Conservation (phyloP, 2,797 vertebrate genomes). For the Pseudotriccus pelzelni region DNA sequence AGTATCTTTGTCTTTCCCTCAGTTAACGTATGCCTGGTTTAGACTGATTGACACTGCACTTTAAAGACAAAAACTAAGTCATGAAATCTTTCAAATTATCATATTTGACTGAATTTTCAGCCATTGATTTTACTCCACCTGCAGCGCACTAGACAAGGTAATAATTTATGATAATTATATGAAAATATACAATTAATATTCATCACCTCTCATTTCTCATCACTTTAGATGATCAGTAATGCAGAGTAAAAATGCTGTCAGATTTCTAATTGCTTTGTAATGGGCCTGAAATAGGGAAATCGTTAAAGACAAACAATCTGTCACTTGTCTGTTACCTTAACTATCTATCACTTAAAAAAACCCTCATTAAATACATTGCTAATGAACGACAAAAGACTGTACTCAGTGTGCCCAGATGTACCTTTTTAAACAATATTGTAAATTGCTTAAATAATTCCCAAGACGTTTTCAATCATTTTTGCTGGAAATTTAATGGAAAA, state of each 20-base stretch:
- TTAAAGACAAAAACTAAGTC: constrained; percentile 49
- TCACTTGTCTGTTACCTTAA: constrained; percentile 86
- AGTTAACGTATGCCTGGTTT: background rate
- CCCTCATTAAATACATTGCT: constrained; percentile 88
- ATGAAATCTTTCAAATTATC: constrained; percentile 74
- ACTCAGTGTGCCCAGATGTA: constrained; percentile 73
- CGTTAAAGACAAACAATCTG: constrained; percentile 91
- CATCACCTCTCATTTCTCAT: constrained; percentile 86
- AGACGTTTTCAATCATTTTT: constrained; percentile 83
- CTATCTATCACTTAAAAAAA: constrained; percentile 84
- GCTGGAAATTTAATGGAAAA: constrained; percentile 70
- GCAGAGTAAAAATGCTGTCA: constrained; percentile 88
- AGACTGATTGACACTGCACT: constrained; percentile 42
- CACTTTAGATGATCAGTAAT: constrained; percentile 87
- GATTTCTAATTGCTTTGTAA: constrained; percentile 91
- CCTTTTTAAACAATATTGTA: constrained; percentile 76
- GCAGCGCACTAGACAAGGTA: constrained; percentile 81
- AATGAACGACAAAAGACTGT: constrained; percentile 89
- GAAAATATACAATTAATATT: constrained; percentile 88
- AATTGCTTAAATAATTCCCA: constrained; percentile 79
- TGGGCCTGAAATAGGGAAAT: constrained; percentile 88
- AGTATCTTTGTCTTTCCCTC: background rate
- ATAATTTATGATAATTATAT: constrained; percentile 88
- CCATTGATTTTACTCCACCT: constrained; percentile 75
- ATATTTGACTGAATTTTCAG: constrained; percentile 75